These are phyloP conservation scores for Gyrodactylus bullatarudis DNA, from an alignment of 1,140 invertebrate species.

Conservation along the genomic window DNA sequence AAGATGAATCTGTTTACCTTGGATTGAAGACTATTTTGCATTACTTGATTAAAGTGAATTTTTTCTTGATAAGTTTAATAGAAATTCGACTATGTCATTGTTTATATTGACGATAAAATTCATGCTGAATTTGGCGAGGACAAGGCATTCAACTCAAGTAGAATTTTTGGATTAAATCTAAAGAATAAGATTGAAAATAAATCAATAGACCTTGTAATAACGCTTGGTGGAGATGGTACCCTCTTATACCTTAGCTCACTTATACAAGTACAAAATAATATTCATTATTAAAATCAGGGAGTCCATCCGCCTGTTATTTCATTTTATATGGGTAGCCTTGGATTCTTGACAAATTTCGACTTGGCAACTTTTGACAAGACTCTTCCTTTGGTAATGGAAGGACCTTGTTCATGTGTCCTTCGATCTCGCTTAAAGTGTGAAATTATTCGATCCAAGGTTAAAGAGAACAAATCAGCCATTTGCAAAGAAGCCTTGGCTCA, in stretches of 20 bases:
- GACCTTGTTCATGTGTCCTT: neutral
- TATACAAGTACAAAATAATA: neutral
- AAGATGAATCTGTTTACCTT: neutral
- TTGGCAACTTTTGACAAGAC: neutral
- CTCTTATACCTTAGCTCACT: neutral
- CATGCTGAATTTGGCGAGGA: too few species aligned
- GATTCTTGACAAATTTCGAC: neutral
- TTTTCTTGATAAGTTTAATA: neutral
- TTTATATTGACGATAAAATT: neutral
- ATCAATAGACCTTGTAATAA: slow-evolving; percentile 1
- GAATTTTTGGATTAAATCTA: too few species aligned
- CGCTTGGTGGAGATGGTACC: slow-evolving; percentile 2
- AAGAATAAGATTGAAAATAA: neutral
- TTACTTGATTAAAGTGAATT: neutral
- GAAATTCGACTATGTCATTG: neutral
- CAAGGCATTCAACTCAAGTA: too few species aligned
- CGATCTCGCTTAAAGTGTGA: neutral
- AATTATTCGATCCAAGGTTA: neutral
- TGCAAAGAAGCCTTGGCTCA: neutral
- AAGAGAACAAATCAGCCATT: neutral
- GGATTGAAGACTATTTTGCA: neutral
- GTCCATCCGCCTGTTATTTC: neutral
- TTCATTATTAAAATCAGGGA: neutral
- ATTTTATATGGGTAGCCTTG: neutral
- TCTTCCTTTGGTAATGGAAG: neutral